Conservation (phyloP, 2,888 invertebrate genomes). For the Philereme transversata region DNA sequence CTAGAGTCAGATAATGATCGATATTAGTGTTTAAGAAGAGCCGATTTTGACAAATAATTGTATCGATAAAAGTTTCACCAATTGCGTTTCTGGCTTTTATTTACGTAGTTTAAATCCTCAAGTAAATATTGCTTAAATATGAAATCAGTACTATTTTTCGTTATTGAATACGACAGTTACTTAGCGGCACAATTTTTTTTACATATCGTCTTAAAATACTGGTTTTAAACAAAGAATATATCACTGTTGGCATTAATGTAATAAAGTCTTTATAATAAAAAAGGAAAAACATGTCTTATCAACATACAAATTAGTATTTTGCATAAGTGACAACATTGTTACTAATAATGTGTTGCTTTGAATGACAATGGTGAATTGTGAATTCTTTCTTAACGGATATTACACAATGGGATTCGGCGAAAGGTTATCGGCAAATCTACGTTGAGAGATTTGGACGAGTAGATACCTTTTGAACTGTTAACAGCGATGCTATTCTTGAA, state of each 20-base stretch:
- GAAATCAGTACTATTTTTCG: too few relatives aligned
- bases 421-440: constrained; percentile 31
- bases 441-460: constrained; percentile 16
- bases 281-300: background rate
- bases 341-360: constrained; percentile 25
- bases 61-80: too few relatives aligned
- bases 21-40: too few relatives aligned
- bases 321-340: constrained; percentile 33
- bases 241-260: background rate
- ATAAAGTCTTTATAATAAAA: background rate
- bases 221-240: too few relatives aligned
- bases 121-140: too few relatives aligned
- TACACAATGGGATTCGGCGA: constrained; percentile 12
- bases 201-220: too few relatives aligned
- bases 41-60: too few relatives aligned
- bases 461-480: constrained; percentile 1
- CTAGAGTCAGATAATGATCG: too few relatives aligned
- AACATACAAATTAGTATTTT: constrained; percentile 11
- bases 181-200: too few relatives aligned
- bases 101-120: too few relatives aligned
- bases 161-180: too few relatives aligned
- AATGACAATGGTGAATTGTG: constrained; percentile 32
- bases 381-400: constrained; percentile 24
- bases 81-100: too few relatives aligned
- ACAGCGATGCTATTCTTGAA: background rate